Percentiles rank a stretch among this genome's conserved stretches.
These are phyloP conservation scores for Ceryle rudis DNA, from an alignment of 2,797 vertebrate species.

Conservation along the genomic window DNA sequence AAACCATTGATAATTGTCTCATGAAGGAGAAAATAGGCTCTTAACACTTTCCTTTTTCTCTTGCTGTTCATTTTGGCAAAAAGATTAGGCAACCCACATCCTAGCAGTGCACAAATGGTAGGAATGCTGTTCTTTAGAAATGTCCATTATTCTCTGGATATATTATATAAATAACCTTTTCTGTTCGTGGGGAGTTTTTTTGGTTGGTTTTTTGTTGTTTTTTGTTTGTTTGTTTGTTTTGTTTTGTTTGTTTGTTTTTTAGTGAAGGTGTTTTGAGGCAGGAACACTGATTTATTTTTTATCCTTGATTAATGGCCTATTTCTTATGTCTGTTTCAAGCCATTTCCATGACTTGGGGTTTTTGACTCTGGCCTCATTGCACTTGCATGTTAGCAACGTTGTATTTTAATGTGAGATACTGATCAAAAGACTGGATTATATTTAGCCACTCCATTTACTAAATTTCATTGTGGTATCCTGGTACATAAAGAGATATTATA, in stretches of 20 bases:
- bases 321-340: background rate
- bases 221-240: too few relatives aligned
- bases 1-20: background rate
- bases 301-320: background rate
- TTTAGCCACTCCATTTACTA: background rate
- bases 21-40: background rate
- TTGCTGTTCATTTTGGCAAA: background rate
- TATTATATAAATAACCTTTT: background rate
- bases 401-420: background rate
- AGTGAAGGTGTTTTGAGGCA: accelerated
- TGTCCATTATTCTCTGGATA: background rate
- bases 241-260: too few relatives aligned
- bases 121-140: background rate
- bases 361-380: background rate
- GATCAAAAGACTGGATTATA: background rate
- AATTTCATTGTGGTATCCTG: background rate
- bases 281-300: background rate
- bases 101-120: background rate
- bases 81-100: background rate
- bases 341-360: background rate
- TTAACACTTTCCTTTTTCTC: background rate
- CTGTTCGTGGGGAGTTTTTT: background rate
- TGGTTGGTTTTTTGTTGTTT: background rate
- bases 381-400: background rate
- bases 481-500: background rate